Evolutionary conservation across 1,140 invertebrate species (phyloP), one percentile per base, ranked within the genome.

Genomic region (Pinna nobilis): DNA sequence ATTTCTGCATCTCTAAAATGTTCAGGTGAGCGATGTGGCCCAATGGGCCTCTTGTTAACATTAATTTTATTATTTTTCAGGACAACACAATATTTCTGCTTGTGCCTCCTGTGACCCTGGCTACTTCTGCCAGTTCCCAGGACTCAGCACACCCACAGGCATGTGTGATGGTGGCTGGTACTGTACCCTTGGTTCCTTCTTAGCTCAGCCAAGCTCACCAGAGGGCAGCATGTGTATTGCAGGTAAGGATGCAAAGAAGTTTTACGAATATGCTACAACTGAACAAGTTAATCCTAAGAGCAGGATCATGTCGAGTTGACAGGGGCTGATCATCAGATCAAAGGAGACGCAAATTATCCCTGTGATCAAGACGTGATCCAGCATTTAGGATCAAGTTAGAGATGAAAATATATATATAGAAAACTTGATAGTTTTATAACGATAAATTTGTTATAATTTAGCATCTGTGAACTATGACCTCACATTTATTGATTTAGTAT

Each of bases 111-210:
- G 86, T 70, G 81, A 61, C 18, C 85, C 86, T 37, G 86, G 86
- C 9, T 75, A 64, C n/a, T 88, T 84, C 80, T 88, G 86, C 66
- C 83, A 59, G 0, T 81, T 82, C n/a, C 66, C 73, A 33, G 86
- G 86, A 3, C 73, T 84, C n/a, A 76, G 49, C 23, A 51, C 50
- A 20, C 82, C 84, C 15, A 87, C 85, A 41, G 82, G 59, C 9
- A 47, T 70, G 39, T 88, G 86, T 83, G 81, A 86, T 44, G 66
- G 82, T 13, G 86, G 86, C 25, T 88, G 86, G 86, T 88, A 81
- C 71, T 88, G 86, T 70, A 81, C 78, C n/a, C 41, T 83, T 4
- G 79, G 82, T 0, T 83, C 86, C 13, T 76, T 49, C 49, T 51
- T 82, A 15, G 74, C 82, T 18, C 83, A 84, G n/a, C 86, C 85